Percentiles rank a stretch among this genome's conserved stretches.
These are phyloP conservation scores for Dendrolimus punctatus DNA, from an alignment of 1,140 invertebrate species.

Conservation along the genomic window DNA sequence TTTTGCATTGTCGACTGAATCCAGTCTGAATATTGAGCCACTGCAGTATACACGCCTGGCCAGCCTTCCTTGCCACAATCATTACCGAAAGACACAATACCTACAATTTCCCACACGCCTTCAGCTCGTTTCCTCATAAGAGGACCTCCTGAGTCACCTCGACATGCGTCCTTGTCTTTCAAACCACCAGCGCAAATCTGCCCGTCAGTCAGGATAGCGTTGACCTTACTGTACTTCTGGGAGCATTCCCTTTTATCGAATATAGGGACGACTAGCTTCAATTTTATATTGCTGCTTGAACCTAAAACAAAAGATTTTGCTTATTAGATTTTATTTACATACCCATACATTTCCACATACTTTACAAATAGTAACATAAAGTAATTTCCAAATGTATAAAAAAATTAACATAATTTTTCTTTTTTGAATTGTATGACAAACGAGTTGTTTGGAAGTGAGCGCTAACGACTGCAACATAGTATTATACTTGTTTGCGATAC, in stretches of 20 bases:
- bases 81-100: slow-evolving; percentile 81
- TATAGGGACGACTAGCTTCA: slow-evolving; percentile 72
- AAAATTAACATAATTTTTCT: too few species aligned
- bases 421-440: too few species aligned
- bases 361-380: too few species aligned
- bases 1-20: slow-evolving; percentile 73
- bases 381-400: too few species aligned
- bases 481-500: too few species aligned
- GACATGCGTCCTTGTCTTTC: slow-evolving; percentile 78
- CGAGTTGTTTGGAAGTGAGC: too few species aligned
- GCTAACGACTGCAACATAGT: too few species aligned
- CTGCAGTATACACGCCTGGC: slow-evolving; percentile 82
- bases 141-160: slow-evolving; percentile 85
- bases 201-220: slow-evolving; percentile 58
- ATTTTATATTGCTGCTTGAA: slow-evolving; percentile 70
- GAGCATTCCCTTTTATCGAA: slow-evolving; percentile 64
- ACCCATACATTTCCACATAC: background rate
- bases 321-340: background rate
- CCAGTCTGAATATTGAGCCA: slow-evolving; percentile 77
- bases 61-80: slow-evolving; percentile 77
- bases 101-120: slow-evolving; percentile 69
- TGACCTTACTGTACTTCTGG: slow-evolving; percentile 63
- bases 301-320: slow-evolving; percentile 33
- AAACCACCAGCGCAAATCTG: slow-evolving; percentile 79
- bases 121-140: slow-evolving; percentile 72